A percentile compares a stretch with the other conserved stretches of the same genome.
phyloP scores from a whole-genome alignment of 2,113 vertebrate genomes.

The Apodemus speciosus region DNA sequence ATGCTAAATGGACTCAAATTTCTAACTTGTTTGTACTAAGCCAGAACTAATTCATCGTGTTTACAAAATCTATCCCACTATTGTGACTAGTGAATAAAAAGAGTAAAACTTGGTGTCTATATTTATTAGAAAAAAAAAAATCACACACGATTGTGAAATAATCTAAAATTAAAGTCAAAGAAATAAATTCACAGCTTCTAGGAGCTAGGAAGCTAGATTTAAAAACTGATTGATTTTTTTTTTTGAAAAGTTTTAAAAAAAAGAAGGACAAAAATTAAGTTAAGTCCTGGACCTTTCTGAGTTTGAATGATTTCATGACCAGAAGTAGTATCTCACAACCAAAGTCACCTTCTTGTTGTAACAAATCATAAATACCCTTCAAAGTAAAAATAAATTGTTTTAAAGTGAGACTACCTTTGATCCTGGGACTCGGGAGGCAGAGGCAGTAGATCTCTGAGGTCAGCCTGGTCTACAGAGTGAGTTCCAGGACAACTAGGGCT shows the following conservation, averaged over 20 bases:
- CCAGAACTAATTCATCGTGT: slow-evolving; percentile 8
- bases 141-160: not conserved
- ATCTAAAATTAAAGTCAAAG: slow-evolving; percentile 35
- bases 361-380: not conserved
- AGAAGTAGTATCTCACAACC: not conserved
- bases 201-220: not conserved
- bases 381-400: slow-evolving; percentile 12
- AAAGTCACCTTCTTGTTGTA: not conserved
- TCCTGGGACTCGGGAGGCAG: not conserved
- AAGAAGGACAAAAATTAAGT: not conserved
- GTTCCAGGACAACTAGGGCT: not conserved
- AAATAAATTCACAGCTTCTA: not conserved
- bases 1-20: not conserved
- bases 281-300: not conserved
- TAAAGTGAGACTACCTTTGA: not conserved
- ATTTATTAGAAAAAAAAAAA: not conserved
- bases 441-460: not conserved
- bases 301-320: not conserved
- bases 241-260: not conserved
- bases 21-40: slow-evolving; percentile 23
- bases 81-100: not conserved
- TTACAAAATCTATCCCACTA: not conserved
- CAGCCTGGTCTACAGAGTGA: not conserved
- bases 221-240: not conserved
- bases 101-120: not conserved